These are phyloP conservation scores for Xiphophorus birchmanni DNA, from an alignment of 2,797 vertebrate genomes.

Conservation along the genomic window DNA sequence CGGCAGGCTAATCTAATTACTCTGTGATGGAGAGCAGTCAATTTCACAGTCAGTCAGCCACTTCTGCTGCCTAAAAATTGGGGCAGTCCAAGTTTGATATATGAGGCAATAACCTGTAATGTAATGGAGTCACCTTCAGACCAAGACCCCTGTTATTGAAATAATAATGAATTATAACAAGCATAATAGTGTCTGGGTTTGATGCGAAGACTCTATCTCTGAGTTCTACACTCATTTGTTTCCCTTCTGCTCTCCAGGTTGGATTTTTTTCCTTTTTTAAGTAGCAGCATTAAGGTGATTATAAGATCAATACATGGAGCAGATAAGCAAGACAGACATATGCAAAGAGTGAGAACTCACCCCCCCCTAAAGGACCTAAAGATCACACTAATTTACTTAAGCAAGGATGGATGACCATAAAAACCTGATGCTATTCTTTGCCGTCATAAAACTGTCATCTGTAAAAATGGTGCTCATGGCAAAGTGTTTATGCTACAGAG, in stretches of 20 bases:
- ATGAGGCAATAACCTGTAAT: slow-evolving; percentile 87
- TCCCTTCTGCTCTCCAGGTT: slow-evolving; percentile 21
- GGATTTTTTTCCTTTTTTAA: slow-evolving; percentile 10
- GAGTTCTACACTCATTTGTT: slow-evolving; percentile 9
- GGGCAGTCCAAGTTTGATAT: slow-evolving; percentile 81
- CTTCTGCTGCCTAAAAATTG: slow-evolving; percentile 63
- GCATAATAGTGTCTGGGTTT: slow-evolving; percentile 78
- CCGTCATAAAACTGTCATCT: slow-evolving; percentile 43
- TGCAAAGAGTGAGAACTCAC: slow-evolving; percentile 48
- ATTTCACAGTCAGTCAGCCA: slow-evolving; percentile 80
- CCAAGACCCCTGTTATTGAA: slow-evolving; percentile 78
- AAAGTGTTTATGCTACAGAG: slow-evolving; percentile 1
- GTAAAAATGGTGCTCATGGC: slow-evolving; percentile 19
- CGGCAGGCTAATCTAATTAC: slow-evolving; percentile 86
- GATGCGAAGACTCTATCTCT: slow-evolving; percentile 62
- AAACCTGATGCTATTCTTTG: slow-evolving; percentile 43
- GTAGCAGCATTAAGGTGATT: slow-evolving; percentile 47
- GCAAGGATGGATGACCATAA: slow-evolving; percentile 35
- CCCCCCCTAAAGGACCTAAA: slow-evolving; percentile 6
- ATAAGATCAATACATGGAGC: slow-evolving; percentile 55
- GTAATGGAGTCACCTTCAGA: slow-evolving; percentile 91
- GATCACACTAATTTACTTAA: slow-evolving; percentile 57
- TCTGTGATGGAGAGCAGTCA: slow-evolving; percentile 83
- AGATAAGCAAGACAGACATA: slow-evolving; percentile 53
- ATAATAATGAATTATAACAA: slow-evolving; percentile 85